Evolutionary conservation across 92 coral and sea anemone genomes (phyloP), one percentile per base, ranked within the genome.

Genomic region (Isaurus tuberculatus): DNA sequence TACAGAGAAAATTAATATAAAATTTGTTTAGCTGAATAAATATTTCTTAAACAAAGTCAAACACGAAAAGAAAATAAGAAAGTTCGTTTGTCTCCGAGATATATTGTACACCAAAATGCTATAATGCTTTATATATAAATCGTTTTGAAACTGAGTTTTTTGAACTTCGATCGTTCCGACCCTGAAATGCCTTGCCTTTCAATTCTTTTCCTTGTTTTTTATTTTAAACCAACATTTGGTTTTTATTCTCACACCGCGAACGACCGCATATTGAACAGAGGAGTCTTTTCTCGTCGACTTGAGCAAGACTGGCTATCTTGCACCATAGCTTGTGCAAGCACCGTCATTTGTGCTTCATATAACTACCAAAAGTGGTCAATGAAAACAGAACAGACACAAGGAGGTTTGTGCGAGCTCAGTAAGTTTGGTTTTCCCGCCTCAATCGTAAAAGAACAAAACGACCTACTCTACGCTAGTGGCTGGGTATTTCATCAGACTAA

Each of bases 251-350:
- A 23, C 4, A 44, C 60, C 6, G 79, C 44, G 19, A 19, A 57
- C 64, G 25, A 48, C 3, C 65, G 29, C 40, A 27, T 28, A 46
- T 46, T 40, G 17, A 29, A 5, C 3, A 26, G 31, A 10, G 65
- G 29, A 55, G 16, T 55, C 2, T 31, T 51, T 51, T 16, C 34
- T 1, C 46, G 16, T 16, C 15, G 49, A 5, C 36, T 14, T 5
- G 8, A 46, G 3, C 80, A 53, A 74, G 80, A 51, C 7, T 74
- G 80, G 80, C 25, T 74, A 11, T 51, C 80, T 13, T 74, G 80
- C 27, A 32, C 22, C 30, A 53, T 51, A 5, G 48, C 80, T 33
- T 74, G 80, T 49, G 28, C 65, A 23, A 49, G 65, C 11, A 53
- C 4, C 51, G 34, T 8, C 40, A 74, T 27, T 16, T 74, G 80